Conservation (phyloP, 1,140 invertebrate genomes). For the Drusus annulatus region DNA sequence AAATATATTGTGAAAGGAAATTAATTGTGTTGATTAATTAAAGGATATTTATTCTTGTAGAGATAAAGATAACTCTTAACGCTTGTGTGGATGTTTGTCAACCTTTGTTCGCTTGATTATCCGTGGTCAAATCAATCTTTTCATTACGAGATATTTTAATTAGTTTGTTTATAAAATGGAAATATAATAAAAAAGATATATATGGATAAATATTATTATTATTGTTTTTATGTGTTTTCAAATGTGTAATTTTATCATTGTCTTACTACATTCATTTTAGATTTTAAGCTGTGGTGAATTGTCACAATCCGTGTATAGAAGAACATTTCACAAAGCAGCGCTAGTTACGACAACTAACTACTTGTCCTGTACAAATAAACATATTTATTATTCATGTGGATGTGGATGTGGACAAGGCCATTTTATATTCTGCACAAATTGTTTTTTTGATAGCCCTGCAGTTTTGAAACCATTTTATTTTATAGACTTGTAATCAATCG, state of each 20-base stretch:
- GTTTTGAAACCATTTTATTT: slow-evolving; percentile 16
- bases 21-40: slow-evolving; percentile 27
- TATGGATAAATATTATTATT: slow-evolving; percentile 29
- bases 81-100: slow-evolving; percentile 55
- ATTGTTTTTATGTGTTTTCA: slow-evolving; percentile 57
- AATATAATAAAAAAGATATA: slow-evolving; percentile 53
- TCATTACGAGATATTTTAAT: slow-evolving; percentile 45
- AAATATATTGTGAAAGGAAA: slow-evolving; percentile 42
- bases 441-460: slow-evolving; percentile 40
- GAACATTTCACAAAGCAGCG: slow-evolving; percentile 27
- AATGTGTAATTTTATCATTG: slow-evolving; percentile 51
- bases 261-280: slow-evolving; percentile 57
- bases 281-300: slow-evolving; percentile 48
- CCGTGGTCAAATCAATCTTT: slow-evolving; percentile 54
- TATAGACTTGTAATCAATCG: slow-evolving; percentile 5
- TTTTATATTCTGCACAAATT: slow-evolving; percentile 46
- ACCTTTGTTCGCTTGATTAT: slow-evolving; percentile 52
- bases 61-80: slow-evolving; percentile 22
- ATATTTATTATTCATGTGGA: slow-evolving; percentile 37
- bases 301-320: slow-evolving; percentile 58
- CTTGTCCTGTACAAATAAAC: slow-evolving; percentile 47
- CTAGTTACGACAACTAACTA: slow-evolving; percentile 6
- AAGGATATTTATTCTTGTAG: slow-evolving; percentile 44
- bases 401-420: not conserved
- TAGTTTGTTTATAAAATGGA: slow-evolving; percentile 47